Evolutionary conservation across 1,140 invertebrate genomes (phyloP).

Genomic region (Zaprionus africanus): DNA sequence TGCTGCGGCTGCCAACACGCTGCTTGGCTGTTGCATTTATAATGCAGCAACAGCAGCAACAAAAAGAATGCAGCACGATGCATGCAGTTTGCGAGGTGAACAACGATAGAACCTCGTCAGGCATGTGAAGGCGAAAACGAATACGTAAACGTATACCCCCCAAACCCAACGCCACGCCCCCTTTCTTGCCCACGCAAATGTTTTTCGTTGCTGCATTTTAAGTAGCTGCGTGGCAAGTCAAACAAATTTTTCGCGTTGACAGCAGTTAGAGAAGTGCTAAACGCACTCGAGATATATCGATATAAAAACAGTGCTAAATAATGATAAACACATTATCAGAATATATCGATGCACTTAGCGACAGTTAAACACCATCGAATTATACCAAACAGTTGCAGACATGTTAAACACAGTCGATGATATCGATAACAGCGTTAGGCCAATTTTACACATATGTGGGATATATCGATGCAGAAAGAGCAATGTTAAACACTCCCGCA

Average conservation of each 20-base stretch:
- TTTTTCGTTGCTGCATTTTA: constrained; percentile 70
- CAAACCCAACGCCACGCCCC: not conserved
- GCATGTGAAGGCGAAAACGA: constrained; percentile 22
- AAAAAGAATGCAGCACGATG: constrained; percentile 58
- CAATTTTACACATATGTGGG: too few relatives aligned
- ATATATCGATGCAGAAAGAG: not conserved
- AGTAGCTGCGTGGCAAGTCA: constrained; percentile 44
- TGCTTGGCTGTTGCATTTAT: constrained; percentile 70
- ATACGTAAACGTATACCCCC: constrained; percentile 4
- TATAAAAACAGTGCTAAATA: not conserved
- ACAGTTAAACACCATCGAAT: too few relatives aligned
- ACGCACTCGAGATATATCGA: constrained; percentile 9
- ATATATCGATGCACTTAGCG: not conserved
- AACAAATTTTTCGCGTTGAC: constrained; percentile 62
- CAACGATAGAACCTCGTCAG: constrained; percentile 46
- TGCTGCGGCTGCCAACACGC: constrained; percentile 41
- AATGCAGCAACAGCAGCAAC: constrained; percentile 57
- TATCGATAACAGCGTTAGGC: too few relatives aligned
- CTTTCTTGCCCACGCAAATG: constrained; percentile 10
- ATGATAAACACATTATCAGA: not conserved
- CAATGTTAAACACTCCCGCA: not conserved
- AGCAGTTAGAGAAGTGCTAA: constrained; percentile 68
- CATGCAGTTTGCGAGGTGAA: constrained; percentile 62
- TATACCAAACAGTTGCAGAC: too few relatives aligned
- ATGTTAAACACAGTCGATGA: too few relatives aligned